Evolutionary conservation across 2,888 invertebrate species (phyloP), one percentile per base, ranked within the genome.

Genomic region (Brassicogethes aeneus): DNA sequence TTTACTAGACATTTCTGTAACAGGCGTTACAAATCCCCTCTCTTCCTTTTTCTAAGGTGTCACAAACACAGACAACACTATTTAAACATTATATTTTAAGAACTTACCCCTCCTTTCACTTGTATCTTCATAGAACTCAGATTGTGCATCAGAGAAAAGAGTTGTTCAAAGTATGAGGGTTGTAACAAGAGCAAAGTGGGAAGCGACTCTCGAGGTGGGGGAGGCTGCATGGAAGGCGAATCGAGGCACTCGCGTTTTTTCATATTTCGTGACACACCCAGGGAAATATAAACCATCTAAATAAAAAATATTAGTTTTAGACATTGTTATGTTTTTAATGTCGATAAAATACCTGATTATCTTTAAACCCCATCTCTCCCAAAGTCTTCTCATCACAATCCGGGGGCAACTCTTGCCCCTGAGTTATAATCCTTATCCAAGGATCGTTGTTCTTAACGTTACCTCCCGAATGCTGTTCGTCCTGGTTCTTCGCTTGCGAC

Each of bases 301-400:
- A 56, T 44, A 17, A 36, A 37, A 37, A 16, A 23, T 23, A 23
- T 23, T 10, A 23, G 23, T 7, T 10, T 17, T 10, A 23, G n/a
- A 32, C 34, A 41, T 15, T 13, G n/a, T 29, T 37, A 35, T 7
- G 34, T n/a, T 13, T 17, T 15, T 29, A 2, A 14, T 15, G 15
- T 15, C 3, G 17, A 32, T 10, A 31, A n/a, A 42, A 41, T 54
- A 83, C 84, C 76, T 92, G 94, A 62, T 87, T 84, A 64, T 95
- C 94, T 64, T 94, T 95, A 62, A 94, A 91, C 15, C 92, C 91
- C 75, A 92, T 85, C 64, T 94, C 94, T 30, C 82, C 83, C 2
- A 94, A 70, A 2, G 87, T 87, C 53, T 93, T 85, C 61, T 94
- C 94, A 62, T 95, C 94, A 55, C 87, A 87, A 56, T 95, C 94